A percentile compares a stretch with the other conserved stretches of the same genome.
Conservation (phyloP, 1,140 invertebrate species). For the Wasmannia auropunctata region DNA sequence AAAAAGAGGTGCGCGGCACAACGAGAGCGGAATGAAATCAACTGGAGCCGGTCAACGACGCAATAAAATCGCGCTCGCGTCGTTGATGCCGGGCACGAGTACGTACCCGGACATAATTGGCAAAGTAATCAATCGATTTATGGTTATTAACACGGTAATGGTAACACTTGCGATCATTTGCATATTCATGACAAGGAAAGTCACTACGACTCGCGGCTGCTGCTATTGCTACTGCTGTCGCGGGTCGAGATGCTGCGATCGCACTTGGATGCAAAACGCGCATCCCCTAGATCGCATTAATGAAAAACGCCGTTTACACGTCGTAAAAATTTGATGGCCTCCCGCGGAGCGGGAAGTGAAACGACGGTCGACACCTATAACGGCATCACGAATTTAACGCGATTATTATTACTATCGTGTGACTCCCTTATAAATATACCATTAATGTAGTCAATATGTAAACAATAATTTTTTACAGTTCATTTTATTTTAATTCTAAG, state of each 20-base stretch:
- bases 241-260: conserved; percentile 11
- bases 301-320: conserved; percentile 54
- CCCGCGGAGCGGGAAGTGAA: not conserved
- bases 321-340: conserved; percentile 64
- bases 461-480: conserved; percentile 8
- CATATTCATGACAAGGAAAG: conserved; percentile 66
- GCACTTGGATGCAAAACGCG: conserved; percentile 27
- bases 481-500: not conserved
- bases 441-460: not conserved
- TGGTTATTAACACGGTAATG: conserved; percentile 62
- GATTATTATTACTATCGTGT: conserved; percentile 14
- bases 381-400: conserved; percentile 46
- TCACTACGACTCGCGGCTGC: conserved; percentile 3
- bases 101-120: conserved; percentile 55
- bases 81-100: not conserved
- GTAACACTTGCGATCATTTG: conserved; percentile 40
- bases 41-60: conserved; percentile 28
- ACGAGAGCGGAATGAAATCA: conserved; percentile 13
- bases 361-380: conserved; percentile 51
- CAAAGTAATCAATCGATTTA: conserved; percentile 71
- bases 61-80: conserved; percentile 40
- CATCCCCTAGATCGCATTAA: conserved; percentile 39
- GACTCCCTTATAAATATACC: not conserved
- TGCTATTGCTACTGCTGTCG: not conserved
- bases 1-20: not conserved